Evolutionary conservation across 2,113 vertebrate species (phyloP), one percentile per base, ranked within the genome.

Genomic region (Rhabdornis inornatus): DNA sequence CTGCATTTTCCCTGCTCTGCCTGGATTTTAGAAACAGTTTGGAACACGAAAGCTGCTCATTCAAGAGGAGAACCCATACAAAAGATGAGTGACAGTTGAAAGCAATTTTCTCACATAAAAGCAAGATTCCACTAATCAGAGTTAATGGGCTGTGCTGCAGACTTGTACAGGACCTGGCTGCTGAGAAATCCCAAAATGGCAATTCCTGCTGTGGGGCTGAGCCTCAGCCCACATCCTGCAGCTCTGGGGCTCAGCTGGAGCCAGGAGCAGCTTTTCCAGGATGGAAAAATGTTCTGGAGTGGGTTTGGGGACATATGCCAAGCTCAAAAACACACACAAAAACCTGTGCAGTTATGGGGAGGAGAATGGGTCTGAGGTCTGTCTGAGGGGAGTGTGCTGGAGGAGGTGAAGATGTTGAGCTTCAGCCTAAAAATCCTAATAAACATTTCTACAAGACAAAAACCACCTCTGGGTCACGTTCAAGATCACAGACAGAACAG

Each of bases 101-200:
- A 94, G 84, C 28, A 40, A 68, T 75, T 89, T 96, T 68, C 81
- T 90, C 90, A 47, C 82, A 45, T 82, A 64, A 89, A 95, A 85
- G 75, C 82, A 91, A 79, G 87, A 69, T 49, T 50, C 35, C 79
- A 55, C 75, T 94, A 50, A 96, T 94, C 61, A 88, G 94, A 82
- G 85, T 88, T 88, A 93, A 95, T 85, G 6, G 45, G 5, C 49
- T 2, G 1, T 68, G 86, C 30, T 20, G 60, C 60, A 91, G 64
- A 31, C 39, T 45, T 24, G 78, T 27, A 17, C 15, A 39, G 81
- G 76, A 68, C 19, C 47, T 79, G 85, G 60, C 69, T 25, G 19
- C 47, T 11, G 44, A 83, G 75, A 76, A 80, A 79, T n/a, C 91
- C 69, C 89, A 7, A 42, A 23, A 40, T 10, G 72, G 87, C 69